A percentile compares a stretch with the other conserved stretches of the same genome.
Conservation (phyloP, 2,113 vertebrate species). For the Bufo bufo region DNA sequence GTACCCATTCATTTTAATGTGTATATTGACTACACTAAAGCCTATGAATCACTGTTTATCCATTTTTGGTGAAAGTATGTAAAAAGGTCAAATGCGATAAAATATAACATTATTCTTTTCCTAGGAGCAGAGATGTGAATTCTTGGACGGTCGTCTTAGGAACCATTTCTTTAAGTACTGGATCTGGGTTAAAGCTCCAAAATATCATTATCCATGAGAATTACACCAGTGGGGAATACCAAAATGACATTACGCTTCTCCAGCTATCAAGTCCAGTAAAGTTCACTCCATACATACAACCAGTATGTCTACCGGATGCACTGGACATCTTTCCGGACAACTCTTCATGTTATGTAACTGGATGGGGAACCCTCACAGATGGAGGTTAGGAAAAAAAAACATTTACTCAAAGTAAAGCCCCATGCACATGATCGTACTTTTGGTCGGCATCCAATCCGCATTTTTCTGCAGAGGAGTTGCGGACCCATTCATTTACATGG, state of each 20-base stretch:
- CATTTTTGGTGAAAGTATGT: background rate
- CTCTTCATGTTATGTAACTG: constrained; percentile 72
- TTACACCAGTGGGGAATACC: constrained; percentile 61
- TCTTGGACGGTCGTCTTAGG: constrained; percentile 43
- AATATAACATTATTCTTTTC: background rate
- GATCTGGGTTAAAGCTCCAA: constrained; percentile 54
- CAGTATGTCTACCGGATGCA: constrained; percentile 75
- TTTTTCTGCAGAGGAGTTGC: too few species aligned
- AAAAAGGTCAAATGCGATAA: too few species aligned
- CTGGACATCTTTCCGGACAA: constrained; percentile 65
- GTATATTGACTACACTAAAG: too few species aligned
- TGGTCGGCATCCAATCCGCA: too few species aligned
- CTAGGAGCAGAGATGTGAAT: constrained; percentile 28
- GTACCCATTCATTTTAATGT: too few species aligned
- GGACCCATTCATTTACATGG: too few species aligned
- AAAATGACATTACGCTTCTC: constrained; percentile 71
- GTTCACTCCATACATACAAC: constrained; percentile 69
- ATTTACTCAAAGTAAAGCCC: background rate
- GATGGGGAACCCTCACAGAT: constrained; percentile 72
- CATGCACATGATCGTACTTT: too few species aligned
- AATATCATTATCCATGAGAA: constrained; percentile 72
- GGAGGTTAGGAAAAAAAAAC: constrained; percentile 65
- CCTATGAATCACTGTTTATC: background rate
- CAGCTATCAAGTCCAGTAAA: constrained; percentile 67
- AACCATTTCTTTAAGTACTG: background rate